phyloP scores from a whole-genome alignment of 2,797 vertebrate genomes.

The Rhynchotus rufescens region DNA sequence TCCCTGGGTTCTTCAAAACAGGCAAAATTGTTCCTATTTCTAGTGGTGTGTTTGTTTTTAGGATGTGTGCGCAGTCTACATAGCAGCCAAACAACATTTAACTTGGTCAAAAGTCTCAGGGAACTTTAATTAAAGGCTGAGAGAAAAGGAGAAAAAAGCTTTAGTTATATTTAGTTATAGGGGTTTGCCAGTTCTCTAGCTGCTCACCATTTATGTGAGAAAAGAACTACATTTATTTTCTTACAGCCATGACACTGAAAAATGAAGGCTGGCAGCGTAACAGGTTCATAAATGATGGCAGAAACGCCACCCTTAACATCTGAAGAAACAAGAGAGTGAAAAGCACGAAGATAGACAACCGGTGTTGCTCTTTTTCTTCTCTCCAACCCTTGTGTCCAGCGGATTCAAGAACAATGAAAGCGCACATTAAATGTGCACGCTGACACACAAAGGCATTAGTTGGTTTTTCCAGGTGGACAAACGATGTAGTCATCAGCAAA shows the following conservation, averaged over 20 bases:
- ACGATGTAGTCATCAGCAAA: not conserved
- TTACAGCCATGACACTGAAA: not conserved
- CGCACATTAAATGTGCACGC: not conserved
- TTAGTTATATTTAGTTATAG: not conserved
- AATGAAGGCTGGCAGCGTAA: not conserved
- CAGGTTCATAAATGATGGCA: not conserved
- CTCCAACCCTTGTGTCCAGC: not conserved
- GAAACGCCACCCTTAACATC: not conserved
- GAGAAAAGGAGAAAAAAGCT: not conserved
- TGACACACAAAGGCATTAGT: not conserved
- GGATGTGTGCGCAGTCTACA: not conserved
- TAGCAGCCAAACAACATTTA: not conserved
- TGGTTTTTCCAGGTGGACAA: not conserved
- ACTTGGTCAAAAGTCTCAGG: not conserved
- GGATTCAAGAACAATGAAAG: not conserved
- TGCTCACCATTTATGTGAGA: rapidly evolving
- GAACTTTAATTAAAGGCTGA: not conserved
- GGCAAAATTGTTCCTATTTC: not conserved
- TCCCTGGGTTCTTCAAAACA: not conserved
- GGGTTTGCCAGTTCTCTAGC: not conserved
- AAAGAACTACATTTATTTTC: not conserved
- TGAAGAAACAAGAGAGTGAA: not conserved
- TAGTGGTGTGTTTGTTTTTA: not conserved
- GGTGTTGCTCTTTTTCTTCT: too few species aligned
- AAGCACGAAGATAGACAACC: not conserved